A percentile compares a stretch with the other conserved stretches of the same genome.
Conservation (phyloP, 2,113 vertebrate species). For the Chamaetylas fuelleborni region DNA sequence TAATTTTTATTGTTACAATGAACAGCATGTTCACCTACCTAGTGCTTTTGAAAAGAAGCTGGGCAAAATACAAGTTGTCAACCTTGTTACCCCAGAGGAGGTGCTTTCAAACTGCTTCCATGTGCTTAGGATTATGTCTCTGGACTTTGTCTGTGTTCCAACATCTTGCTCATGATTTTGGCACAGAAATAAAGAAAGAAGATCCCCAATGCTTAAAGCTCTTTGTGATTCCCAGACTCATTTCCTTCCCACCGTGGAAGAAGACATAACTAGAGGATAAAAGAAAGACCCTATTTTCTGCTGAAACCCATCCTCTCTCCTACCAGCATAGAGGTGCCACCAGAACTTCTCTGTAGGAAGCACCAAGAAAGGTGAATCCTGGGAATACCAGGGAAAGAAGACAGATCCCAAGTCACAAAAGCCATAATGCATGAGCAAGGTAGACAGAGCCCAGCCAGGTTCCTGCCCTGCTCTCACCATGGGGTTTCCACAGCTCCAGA, state of each 20-base stretch:
- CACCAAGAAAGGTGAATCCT: neutral
- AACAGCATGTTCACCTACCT: neutral
- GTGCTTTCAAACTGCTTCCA: neutral
- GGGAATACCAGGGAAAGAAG: neutral
- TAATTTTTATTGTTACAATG: neutral
- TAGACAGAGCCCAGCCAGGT: neutral
- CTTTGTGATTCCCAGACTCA: slow-evolving; percentile 39
- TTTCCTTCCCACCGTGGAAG: slow-evolving; percentile 24
- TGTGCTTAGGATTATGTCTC: slow-evolving; percentile 20
- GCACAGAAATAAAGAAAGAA: slow-evolving; percentile 56
- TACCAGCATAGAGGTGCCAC: neutral
- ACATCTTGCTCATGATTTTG: slow-evolving; percentile 38
- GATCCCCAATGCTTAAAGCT: slow-evolving; percentile 11
- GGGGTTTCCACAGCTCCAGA: neutral
- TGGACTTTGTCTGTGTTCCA: slow-evolving; percentile 27
- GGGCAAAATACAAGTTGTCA: neutral
- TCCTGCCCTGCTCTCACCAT: neutral
- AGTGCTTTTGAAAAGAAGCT: neutral
- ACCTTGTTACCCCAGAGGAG: neutral
- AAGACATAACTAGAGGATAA: neutral
- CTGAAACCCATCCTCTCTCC: neutral
- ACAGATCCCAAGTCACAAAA: neutral
- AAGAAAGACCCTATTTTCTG: neutral
- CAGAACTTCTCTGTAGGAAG: neutral
- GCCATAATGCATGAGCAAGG: neutral